Base-by-base conservation (phyloP, 1,140 invertebrate genomes). In the Diorhabda sublineata region DNA sequence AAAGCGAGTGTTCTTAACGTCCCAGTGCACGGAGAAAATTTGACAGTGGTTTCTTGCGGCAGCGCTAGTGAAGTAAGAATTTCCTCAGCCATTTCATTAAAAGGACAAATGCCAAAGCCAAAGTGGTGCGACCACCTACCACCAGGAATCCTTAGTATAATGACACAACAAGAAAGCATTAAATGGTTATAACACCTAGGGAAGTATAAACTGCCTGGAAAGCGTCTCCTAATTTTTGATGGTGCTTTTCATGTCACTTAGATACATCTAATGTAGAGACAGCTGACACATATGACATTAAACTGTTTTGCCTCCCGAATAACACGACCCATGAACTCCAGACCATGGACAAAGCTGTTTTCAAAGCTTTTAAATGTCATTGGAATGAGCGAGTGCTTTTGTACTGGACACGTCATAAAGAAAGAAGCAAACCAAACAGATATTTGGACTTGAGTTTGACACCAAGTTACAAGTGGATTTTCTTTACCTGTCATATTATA, bases 251-350 rank as follows among this genome's bases (percentile, higher is more conserved):
- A 26, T 26, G 26, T 26, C 26, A 26, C 26, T 26, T 26, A 26
- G 26, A 26, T 26, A 26, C 26, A 8, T 45, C 68, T 6, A 76
- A 75, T 68, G 71, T 75, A 5, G 76, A 26, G 26, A 26, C 26
- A 26, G 26, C 26, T 26, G 26, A 26, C 26, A 26, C 26, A 26
- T 2, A 26, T 26, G 26, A 26, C 26, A 26, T 26, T 26, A 1
- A 26, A 1, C 0, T 26, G 26, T 26, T 26, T 26, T 26, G 26
- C 26, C 26, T 26, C 26, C 26, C 26, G 26, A 26, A 26, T 26
- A 26, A 82, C 57, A 82, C 78, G 0, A 82, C 77, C 4, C 81
- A 82, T 71, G 80, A 82, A 72, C 67, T 82, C 3, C 81, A 83
- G 66, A 81, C 77, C 0, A 69, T 83, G n/a, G 77, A 82, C 68